Base-by-base conservation (phyloP, 2,888 invertebrate species). In the Tachina grossa region DNA sequence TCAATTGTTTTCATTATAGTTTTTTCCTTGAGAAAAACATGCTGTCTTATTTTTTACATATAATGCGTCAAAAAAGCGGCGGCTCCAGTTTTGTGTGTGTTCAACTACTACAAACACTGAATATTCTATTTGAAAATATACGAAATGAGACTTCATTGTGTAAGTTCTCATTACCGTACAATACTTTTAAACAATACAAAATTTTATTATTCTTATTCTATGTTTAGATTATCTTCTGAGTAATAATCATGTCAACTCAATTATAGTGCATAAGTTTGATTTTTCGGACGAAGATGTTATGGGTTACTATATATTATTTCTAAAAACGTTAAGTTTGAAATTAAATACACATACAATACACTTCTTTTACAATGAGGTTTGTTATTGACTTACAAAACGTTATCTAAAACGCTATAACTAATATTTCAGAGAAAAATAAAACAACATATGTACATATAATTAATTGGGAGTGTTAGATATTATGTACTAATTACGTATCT, bases 201-300 rank as follows among this genome's bases (percentile, higher is more conserved):
- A 9, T 16, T 14, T 22, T 57, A 3, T 19, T 41, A 45, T 53
- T 3, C 5, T 47, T 80, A 65, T 72, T 76, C 76, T 69, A 78
- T 77, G 74, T 77, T 85, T 94, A 99, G 99, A 99, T 96, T 99
- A 99, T 93, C 94, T 99, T 78, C 94, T 99, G 79, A 99, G 99
- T 91, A 99, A 99, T 93, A 99, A 99, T 93, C 99, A 99, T 94
- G 99, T 99, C 53, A 99, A 99, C 93, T 98, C 98, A 68, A 99
- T 99, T 91, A 99, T 99, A 92, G 98, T 98, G 76, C 99, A 99
- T 93, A 98, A 98, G 93, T 99, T 99, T 94, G 99, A 99, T 93
- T 98, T 99, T 92, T 98, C 98, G 4, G 99, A 99, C 93, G 99
- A 99, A 93, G 99, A 99, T 94, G 99, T 99, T 66, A 98, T 99